Evolutionary conservation across 2,888 invertebrate species (phyloP).

Genomic region (Drosophila conformis): DNA sequence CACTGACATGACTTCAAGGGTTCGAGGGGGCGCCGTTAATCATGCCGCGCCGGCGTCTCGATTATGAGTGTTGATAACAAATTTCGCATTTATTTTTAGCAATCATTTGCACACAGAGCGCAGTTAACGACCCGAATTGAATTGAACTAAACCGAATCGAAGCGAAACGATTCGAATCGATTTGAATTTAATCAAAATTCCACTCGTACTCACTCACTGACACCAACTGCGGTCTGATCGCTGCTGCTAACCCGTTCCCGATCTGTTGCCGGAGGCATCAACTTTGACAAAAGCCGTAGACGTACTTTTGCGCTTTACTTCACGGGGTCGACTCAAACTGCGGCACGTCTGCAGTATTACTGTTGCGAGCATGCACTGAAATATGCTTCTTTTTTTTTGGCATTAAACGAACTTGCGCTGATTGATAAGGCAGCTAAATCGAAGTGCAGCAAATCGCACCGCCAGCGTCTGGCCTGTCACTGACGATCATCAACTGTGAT

Average conservation of each 20-base stretch:
- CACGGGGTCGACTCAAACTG: constrained; percentile 41
- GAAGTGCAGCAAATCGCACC: constrained; percentile 66
- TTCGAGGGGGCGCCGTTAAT: constrained; percentile 52
- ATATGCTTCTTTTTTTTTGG: constrained; percentile 67
- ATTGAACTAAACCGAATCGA: constrained; percentile 14
- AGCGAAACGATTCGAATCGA: constrained; percentile 3
- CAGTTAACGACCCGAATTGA: constrained; percentile 54
- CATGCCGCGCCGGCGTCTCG: constrained; percentile 60
- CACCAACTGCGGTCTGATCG: constrained; percentile 32
- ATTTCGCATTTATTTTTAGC: constrained; percentile 67
- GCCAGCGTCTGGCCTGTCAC: constrained; percentile 54
- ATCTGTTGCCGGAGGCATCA: not conserved
- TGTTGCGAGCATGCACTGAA: constrained; percentile 73
- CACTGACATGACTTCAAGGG: constrained; percentile 26
- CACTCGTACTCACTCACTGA: constrained; percentile 29
- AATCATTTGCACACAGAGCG: constrained; percentile 36
- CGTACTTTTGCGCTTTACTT: constrained; percentile 5
- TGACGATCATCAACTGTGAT: constrained; percentile 37
- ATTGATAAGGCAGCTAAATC: constrained; percentile 73
- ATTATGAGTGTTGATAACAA: constrained; percentile 65
- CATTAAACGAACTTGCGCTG: constrained; percentile 66
- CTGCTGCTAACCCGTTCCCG: constrained; percentile 24
- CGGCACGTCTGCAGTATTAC: constrained; percentile 71
- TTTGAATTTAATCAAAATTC: constrained; percentile 3
- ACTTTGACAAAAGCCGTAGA: not conserved